Evolutionary conservation across 2,797 vertebrate genomes (phyloP).

Genomic region (Ambastaia sidthimunki): DNA sequence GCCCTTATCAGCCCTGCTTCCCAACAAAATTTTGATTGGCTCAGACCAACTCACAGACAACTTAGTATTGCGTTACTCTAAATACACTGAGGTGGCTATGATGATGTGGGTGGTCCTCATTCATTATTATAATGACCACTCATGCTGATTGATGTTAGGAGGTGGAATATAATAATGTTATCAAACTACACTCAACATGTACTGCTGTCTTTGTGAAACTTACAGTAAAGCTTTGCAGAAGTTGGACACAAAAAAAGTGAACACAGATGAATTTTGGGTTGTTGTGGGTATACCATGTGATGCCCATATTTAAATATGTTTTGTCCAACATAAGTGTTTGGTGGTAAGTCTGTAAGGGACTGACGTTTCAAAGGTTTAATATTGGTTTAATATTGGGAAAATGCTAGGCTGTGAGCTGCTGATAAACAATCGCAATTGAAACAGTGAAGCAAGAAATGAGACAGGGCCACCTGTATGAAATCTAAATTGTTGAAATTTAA

Average conservation of each 20-base stretch:
- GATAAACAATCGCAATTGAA: too few relatives aligned
- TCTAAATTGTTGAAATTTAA: too few relatives aligned
- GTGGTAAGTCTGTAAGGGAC: constrained; percentile 43
- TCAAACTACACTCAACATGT: constrained; percentile 67
- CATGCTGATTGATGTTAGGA: constrained; percentile 78
- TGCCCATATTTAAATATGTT: background rate
- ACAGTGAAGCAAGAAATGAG: too few relatives aligned
- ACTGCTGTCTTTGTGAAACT: constrained; percentile 39
- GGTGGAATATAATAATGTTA: constrained; percentile 80
- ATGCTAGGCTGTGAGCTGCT: constrained; percentile 51
- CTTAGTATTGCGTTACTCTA: constrained; percentile 78
- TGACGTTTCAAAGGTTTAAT: constrained; percentile 62
- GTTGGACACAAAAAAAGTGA: background rate
- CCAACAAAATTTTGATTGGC: constrained; percentile 80
- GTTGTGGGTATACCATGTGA: background rate
- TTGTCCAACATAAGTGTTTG: background rate
- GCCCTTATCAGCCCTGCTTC: constrained; percentile 67
- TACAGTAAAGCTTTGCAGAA: constrained; percentile 18
- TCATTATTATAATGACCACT: constrained; percentile 77
- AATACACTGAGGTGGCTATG: constrained; percentile 71
- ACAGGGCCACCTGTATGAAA: constrained; percentile 1
- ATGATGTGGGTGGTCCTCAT: constrained; percentile 82
- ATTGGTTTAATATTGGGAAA: constrained; percentile 55
- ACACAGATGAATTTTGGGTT: background rate
- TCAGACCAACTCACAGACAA: constrained; percentile 76